Evolutionary conservation across 2,113 vertebrate genomes (phyloP), one percentile per base, ranked within the genome.

Genomic region (Cariama cristata): DNA sequence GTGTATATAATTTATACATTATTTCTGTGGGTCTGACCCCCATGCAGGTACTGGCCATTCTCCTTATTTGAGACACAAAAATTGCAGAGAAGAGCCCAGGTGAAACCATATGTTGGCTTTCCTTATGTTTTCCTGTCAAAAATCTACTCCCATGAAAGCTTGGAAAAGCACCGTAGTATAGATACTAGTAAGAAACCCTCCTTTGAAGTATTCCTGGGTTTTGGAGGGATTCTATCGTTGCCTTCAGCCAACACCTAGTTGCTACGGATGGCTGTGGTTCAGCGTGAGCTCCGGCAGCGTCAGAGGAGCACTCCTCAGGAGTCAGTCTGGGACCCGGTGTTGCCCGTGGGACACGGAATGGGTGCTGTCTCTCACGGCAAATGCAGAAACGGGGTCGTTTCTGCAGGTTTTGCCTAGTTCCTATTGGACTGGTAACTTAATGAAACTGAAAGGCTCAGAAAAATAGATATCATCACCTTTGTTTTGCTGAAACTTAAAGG

Each of bases 251-350:
- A 40, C 15, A 63, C 13, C 18, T 68, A 53, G 47, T n/a, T 44
- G 64, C 47, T 72, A 58, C 7, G 60, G 53, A 40, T 42, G 17
- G 49, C 53, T 68, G 38, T 49, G 45, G 26, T 59, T 92, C 59
- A 52, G 53, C 40, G 33, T 4, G 21, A 60, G 30, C 32, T 59
- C 17, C 11, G 0, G 0, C 5, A 10, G 42, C 2, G 1, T 42
- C 3, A 2, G 21, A 58, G 27, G 4, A 62, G 35, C 4, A 26
- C 6, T 35, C 23, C 11, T 21, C 30, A 32, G 26, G 38, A 82
- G 44, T 66, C 33, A 16, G 9, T 20, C 27, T 53, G 73, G 22
- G 9, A 2, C 15, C 24, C 0, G 0, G 19, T 13, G 16, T 40
- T 32, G 79, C 18, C 52, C 18, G 2, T 2, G 21, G 40, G 62